These are phyloP conservation scores for Plemyria rubiginata DNA, from an alignment of 2,888 invertebrate species.

Conservation along the genomic window DNA sequence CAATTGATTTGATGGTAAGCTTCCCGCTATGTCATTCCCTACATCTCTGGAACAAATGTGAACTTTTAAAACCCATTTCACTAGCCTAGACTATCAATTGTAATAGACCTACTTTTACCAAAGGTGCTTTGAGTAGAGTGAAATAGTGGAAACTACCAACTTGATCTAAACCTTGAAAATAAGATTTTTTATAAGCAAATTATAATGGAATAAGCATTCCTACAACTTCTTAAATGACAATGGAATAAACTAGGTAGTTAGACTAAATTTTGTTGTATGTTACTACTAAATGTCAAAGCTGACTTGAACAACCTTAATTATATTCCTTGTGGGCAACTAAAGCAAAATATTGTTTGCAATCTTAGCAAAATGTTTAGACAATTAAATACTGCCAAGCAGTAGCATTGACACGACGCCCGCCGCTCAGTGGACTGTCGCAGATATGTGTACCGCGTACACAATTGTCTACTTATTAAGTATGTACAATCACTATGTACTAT, in stretches of 20 bases:
- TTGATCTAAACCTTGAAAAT: conserved; percentile 13
- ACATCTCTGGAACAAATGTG: neutral
- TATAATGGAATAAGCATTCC: conserved; percentile 32
- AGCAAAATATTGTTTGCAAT: conserved; percentile 19
- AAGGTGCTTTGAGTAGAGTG: neutral
- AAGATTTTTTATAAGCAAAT: conserved; percentile 24
- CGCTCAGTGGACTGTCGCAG: conserved; percentile 20
- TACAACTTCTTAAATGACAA: conserved; percentile 29
- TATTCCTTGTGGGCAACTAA: conserved; percentile 19
- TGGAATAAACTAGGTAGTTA: conserved; percentile 25
- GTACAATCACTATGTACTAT: conserved; percentile 52
- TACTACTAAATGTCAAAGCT: conserved; percentile 7
- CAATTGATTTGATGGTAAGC: conserved; percentile 18
- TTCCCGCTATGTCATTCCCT: neutral
- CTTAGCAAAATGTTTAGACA: conserved; percentile 26
- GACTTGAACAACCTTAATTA: no score
- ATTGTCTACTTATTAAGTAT: conserved; percentile 57
- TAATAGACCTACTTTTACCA: neutral
- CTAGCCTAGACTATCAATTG: neutral
- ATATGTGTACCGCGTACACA: conserved; percentile 43
- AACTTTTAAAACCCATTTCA: neutral
- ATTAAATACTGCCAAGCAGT: conserved; percentile 31
- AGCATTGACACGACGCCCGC: conserved; percentile 9
- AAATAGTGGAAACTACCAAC: conserved; percentile 3
- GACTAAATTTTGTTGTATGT: conserved; percentile 23